Evolutionary conservation across 2,113 vertebrate genomes (phyloP).

Genomic region (Meles meles): DNA sequence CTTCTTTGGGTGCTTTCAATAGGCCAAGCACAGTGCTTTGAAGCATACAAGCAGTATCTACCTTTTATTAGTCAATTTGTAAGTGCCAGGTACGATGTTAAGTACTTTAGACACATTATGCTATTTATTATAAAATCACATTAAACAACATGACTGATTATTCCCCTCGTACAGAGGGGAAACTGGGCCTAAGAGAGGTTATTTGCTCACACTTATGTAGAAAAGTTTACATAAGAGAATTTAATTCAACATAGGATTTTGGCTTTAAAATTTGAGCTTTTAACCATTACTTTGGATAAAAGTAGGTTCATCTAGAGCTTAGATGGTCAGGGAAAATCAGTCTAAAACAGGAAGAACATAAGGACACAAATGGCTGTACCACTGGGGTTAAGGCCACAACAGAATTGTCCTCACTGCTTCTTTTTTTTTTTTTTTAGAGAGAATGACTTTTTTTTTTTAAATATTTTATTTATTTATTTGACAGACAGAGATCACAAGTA

Average conservation of each 20-base stretch:
- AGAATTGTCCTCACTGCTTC: neutral
- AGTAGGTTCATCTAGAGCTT: neutral
- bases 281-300: slow-evolving; percentile 13
- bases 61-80: neutral
- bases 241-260: neutral
- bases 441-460: no score
- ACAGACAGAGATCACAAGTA: no score
- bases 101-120: neutral
- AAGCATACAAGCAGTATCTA: neutral
- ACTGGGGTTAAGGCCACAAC: neutral
- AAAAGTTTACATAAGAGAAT: neutral
- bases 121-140: neutral
- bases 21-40: neutral
- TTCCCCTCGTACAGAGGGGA: neutral
- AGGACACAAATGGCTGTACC: neutral
- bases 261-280: neutral
- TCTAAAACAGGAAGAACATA: neutral
- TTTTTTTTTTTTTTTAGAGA: no score
- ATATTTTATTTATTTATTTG: no score
- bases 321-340: neutral
- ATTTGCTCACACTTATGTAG: neutral
- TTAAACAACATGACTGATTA: neutral
- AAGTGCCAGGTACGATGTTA: neutral
- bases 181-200: neutral
- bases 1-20: neutral